phyloP scores from a whole-genome alignment of 2,113 vertebrate species.

The Chloroceryle aenea region DNA sequence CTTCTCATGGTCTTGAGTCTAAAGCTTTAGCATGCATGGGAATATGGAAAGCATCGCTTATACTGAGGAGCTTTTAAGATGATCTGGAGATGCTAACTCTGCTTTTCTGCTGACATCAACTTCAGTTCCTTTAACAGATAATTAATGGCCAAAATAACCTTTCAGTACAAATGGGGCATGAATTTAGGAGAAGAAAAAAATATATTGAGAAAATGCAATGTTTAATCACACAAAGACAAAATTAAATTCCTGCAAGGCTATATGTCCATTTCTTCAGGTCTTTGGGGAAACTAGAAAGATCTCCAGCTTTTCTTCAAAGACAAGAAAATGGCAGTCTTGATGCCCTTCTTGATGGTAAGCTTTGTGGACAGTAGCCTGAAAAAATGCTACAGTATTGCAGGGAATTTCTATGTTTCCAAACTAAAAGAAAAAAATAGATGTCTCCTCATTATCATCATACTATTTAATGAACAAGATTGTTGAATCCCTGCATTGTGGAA shows the following conservation, averaged over 20 bases:
- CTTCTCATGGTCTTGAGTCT: neutral
- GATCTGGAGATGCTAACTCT: neutral
- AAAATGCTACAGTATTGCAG: neutral
- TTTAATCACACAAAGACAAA: neutral
- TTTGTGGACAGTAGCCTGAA: neutral
- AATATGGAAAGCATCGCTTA: neutral
- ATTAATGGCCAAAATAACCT: neutral
- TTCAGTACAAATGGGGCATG: neutral
- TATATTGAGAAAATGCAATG: neutral
- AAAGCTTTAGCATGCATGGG: neutral
- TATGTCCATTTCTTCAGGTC: neutral
- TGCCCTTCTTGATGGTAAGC: neutral
- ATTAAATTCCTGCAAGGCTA: neutral
- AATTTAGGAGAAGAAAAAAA: neutral
- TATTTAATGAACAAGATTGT: neutral
- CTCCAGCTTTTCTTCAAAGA: neutral
- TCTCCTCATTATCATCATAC: neutral
- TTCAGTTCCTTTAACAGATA: neutral
- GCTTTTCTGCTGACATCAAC: neutral
- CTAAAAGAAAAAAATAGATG: neutral
- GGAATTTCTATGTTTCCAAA: neutral
- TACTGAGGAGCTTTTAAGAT: neutral
- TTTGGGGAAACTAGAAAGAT: neutral
- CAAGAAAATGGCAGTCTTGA: neutral
- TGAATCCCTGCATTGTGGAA: neutral